Evolutionary conservation across 2,113 vertebrate genomes (phyloP).

Genomic region (Thoracochromis brauschi): DNA sequence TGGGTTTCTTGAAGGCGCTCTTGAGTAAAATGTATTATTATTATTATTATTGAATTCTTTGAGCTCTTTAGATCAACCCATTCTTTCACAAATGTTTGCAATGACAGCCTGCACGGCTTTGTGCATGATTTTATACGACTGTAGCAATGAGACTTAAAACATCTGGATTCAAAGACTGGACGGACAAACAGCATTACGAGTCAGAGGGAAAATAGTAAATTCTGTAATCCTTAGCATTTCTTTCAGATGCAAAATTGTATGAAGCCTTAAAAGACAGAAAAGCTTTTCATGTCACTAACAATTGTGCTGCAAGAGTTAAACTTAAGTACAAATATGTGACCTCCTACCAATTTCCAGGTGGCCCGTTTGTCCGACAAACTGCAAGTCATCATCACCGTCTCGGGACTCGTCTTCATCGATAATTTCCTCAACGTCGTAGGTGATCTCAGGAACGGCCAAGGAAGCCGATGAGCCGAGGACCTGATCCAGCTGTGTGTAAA

Average conservation of each 20-base stretch:
- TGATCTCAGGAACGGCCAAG: constrained; percentile 20
- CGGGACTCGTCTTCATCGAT: constrained; percentile 41
- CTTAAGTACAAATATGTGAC: neutral
- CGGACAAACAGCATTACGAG: neutral
- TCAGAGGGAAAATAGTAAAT: neutral
- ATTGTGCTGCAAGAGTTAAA: neutral
- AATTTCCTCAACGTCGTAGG: constrained; percentile 38
- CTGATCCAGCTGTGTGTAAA: constrained; percentile 53
- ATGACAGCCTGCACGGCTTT: neutral
- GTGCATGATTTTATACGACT: neutral
- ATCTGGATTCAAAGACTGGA: neutral
- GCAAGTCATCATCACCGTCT: constrained; percentile 46
- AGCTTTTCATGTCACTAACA: neutral
- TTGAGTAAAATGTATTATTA: neutral
- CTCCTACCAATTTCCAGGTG: constrained; percentile 37
- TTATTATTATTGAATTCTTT: neutral
- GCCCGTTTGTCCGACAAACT: constrained; percentile 37
- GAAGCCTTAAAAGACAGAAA: neutral
- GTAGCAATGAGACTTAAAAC: neutral
- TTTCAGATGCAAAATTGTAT: neutral
- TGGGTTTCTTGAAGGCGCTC: neutral
- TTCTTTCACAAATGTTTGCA: neutral
- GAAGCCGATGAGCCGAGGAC: constrained; percentile 30
- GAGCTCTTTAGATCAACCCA: neutral
- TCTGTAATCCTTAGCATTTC: neutral